Evolutionary conservation across 2,113 vertebrate species (phyloP).

Genomic region (Crocuta crocuta): DNA sequence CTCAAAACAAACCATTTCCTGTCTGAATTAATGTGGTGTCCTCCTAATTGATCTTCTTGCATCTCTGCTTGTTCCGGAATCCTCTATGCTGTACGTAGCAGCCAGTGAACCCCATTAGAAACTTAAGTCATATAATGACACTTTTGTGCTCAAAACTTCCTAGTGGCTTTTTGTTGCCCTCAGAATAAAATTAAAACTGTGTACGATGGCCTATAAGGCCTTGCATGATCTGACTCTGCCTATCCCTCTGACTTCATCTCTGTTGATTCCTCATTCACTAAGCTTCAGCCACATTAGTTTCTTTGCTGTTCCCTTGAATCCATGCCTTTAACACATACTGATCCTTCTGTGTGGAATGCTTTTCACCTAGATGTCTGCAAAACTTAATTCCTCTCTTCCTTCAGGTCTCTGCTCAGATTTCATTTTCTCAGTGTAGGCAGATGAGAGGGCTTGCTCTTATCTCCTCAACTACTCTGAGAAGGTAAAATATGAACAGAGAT

Average conservation of each 20-base stretch:
- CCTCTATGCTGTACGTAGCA: background rate
- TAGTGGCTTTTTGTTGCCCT: background rate
- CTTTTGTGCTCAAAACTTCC: background rate
- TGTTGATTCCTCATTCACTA: background rate
- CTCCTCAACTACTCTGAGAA: background rate
- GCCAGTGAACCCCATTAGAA: background rate
- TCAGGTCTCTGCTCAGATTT: background rate
- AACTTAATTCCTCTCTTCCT: background rate
- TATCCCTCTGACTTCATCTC: background rate
- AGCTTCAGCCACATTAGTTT: background rate
- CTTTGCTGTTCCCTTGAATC: background rate
- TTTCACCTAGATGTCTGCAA: background rate
- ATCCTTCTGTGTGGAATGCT: background rate
- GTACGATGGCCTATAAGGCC: background rate
- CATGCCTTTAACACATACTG: background rate
- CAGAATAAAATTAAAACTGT: background rate
- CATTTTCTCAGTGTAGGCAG: background rate
- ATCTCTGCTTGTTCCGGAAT: background rate
- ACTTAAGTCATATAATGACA: background rate
- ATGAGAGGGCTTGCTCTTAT: background rate
- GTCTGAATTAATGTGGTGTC: background rate
- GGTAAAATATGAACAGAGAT: background rate
- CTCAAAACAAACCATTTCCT: background rate
- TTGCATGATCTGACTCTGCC: background rate
- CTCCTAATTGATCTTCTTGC: background rate